Evolutionary conservation across 2,888 invertebrate genomes (phyloP).

Genomic region (Nipponacmea schrenckii): DNA sequence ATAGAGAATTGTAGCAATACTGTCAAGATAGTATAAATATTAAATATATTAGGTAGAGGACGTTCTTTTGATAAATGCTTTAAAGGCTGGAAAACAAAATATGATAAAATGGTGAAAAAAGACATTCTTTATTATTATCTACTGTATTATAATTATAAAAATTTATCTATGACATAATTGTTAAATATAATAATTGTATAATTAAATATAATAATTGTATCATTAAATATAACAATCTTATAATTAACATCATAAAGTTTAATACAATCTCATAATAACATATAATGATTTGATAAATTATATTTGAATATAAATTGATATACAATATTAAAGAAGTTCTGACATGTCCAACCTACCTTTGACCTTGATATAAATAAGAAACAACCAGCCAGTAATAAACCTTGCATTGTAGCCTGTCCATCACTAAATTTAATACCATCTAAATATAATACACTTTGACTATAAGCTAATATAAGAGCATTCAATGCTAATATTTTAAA

Average conservation of each 20-base stretch:
- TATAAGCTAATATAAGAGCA: slow-evolving; percentile 96
- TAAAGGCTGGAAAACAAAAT: slow-evolving; percentile 76
- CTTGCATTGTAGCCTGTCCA: slow-evolving; percentile 96
- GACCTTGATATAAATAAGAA: slow-evolving; percentile 98
- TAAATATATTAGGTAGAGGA: slow-evolving; percentile 98
- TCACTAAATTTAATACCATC: slow-evolving; percentile 98
- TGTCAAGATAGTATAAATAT: slow-evolving; percentile 94
- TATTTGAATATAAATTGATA: no score
- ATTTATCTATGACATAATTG: no score
- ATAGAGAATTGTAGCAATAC: slow-evolving; percentile 94
- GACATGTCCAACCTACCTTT: slow-evolving; percentile 75
- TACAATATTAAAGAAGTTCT: not conserved
- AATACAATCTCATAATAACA: no score
- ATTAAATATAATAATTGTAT: no score
- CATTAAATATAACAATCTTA: no score
- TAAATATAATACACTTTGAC: slow-evolving; percentile 96
- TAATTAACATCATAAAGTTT: no score
- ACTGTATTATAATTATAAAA: no score
- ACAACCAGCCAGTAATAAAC: slow-evolving; percentile 92
- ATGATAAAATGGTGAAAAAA: not conserved
- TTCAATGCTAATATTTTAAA: slow-evolving; percentile 99
- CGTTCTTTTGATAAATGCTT: slow-evolving; percentile 91
- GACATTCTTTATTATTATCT: no score
- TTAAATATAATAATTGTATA: no score
- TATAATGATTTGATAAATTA: no score